Evolutionary conservation across 2,888 invertebrate genomes (phyloP).

Genomic region (Cantharis rufa): DNA sequence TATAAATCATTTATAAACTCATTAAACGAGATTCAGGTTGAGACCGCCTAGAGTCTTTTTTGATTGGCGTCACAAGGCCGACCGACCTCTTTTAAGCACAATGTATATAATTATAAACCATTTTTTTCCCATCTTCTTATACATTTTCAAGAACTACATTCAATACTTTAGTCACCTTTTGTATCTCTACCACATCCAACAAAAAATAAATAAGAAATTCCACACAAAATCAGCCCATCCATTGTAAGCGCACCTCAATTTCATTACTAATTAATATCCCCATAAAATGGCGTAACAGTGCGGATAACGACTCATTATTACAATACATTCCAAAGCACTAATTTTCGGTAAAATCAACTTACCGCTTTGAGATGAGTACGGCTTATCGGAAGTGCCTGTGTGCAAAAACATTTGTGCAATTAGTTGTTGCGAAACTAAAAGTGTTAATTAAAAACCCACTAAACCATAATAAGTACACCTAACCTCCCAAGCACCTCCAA

Average conservation of each 20-base stretch:
- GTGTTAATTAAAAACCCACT: not conserved
- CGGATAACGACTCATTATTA: not conserved
- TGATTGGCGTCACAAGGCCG: conserved; percentile 57
- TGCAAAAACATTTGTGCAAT: conserved; percentile 23
- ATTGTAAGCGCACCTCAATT: not conserved
- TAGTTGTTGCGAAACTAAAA: conserved; percentile 10
- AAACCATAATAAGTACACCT: not conserved
- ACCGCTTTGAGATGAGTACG: conserved; percentile 23
- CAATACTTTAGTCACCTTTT: not conserved
- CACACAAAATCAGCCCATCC: not conserved
- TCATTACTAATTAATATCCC: not conserved
- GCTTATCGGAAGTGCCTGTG: conserved; percentile 26
- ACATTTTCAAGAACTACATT: not conserved
- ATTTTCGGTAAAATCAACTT: conserved; percentile 13
- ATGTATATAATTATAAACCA: conserved; percentile 26
- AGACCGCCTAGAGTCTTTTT: conserved; percentile 52
- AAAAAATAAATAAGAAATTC: not conserved
- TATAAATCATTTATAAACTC: conserved; percentile 59
- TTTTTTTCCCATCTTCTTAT: conserved; percentile 13
- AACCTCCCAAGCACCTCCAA: not conserved
- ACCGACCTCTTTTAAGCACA: conserved; percentile 37
- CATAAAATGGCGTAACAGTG: not conserved
- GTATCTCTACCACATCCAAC: not conserved
- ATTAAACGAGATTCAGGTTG: conserved; percentile 54
- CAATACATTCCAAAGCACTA: not conserved